phyloP scores from a whole-genome alignment of 2,113 vertebrate genomes.

The Colistium nudipinnis region DNA sequence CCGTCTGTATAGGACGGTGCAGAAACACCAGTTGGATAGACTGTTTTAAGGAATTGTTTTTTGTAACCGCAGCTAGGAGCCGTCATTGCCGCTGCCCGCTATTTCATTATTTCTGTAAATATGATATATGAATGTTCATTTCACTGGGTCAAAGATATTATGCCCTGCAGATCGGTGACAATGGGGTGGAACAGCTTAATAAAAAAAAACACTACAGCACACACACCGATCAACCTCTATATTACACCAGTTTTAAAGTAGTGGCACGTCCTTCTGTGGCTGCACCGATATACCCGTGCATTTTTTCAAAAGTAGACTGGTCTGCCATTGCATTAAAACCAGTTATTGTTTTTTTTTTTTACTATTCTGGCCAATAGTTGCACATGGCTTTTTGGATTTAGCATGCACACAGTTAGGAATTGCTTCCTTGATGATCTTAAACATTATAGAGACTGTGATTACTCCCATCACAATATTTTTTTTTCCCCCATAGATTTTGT shows the following conservation, averaged over 20 bases:
- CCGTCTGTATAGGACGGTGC: neutral
- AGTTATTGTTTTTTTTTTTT: too few species aligned
- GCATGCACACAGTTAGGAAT: neutral
- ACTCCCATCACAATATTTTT: too few species aligned
- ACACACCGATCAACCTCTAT: too few species aligned
- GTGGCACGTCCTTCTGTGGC: too few species aligned
- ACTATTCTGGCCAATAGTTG: too few species aligned
- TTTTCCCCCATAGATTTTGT: too few species aligned
- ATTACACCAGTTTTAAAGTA: too few species aligned
- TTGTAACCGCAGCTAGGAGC: neutral
- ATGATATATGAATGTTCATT: neutral
- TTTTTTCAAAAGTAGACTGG: too few species aligned
- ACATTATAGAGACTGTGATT: too few species aligned
- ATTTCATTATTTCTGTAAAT: conserved; percentile 19
- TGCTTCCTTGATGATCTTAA: neutral
- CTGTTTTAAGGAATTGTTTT: neutral
- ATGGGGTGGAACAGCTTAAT: neutral
- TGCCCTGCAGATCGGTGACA: neutral
- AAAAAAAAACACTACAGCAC: neutral
- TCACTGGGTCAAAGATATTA: conserved; percentile 12
- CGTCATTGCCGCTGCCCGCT: neutral
- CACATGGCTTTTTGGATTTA: too few species aligned
- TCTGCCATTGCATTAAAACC: too few species aligned
- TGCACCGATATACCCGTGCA: too few species aligned
- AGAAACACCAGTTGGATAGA: neutral